Percentiles rank a stretch among this genome's conserved stretches.
Evolutionary conservation across 1,140 invertebrate species (phyloP).

Genomic region (Philopotamus ludificatus): DNA sequence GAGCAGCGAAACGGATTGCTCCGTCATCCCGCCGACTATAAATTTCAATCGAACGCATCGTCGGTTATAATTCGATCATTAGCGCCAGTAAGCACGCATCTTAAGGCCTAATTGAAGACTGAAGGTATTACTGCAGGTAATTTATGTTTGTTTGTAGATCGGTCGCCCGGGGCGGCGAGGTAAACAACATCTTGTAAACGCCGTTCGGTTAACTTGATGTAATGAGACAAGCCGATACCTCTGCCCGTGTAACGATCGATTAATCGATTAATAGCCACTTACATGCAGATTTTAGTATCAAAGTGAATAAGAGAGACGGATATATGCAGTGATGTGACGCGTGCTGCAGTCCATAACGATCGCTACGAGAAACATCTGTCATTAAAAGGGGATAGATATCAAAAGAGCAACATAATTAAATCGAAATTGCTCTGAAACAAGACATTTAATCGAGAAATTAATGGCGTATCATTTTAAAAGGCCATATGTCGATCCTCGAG

Average conservation of each 20-base stretch:
- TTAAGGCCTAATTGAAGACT: conserved; percentile 23
- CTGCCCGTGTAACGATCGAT: conserved; percentile 15
- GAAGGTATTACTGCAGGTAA: conserved; percentile 27
- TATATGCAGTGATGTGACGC: too few relatives aligned
- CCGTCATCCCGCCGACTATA: too few relatives aligned
- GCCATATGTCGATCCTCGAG: not conserved
- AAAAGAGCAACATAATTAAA: too few relatives aligned
- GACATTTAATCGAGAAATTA: too few relatives aligned
- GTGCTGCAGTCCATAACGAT: too few relatives aligned
- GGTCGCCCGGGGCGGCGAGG: conserved; percentile 21
- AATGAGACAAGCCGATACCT: conserved; percentile 14
- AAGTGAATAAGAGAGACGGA: too few relatives aligned
- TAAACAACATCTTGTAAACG: conserved; percentile 29
- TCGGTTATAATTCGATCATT: conserved; percentile 22
- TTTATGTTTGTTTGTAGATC: conserved; percentile 32
- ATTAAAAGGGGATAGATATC: too few relatives aligned
- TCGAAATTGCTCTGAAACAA: too few relatives aligned
- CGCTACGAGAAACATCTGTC: too few relatives aligned
- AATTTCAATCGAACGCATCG: conserved; percentile 15
- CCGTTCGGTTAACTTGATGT: conserved; percentile 23
- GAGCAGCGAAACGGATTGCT: too few relatives aligned
- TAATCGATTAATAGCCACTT: conserved; percentile 25
- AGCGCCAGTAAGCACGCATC: conserved; percentile 25
- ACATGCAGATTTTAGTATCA: conserved; percentile 21
- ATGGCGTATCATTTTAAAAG: too few relatives aligned